Conservation (phyloP, 2,113 vertebrate genomes). For the Cervus canadensis region DNA sequence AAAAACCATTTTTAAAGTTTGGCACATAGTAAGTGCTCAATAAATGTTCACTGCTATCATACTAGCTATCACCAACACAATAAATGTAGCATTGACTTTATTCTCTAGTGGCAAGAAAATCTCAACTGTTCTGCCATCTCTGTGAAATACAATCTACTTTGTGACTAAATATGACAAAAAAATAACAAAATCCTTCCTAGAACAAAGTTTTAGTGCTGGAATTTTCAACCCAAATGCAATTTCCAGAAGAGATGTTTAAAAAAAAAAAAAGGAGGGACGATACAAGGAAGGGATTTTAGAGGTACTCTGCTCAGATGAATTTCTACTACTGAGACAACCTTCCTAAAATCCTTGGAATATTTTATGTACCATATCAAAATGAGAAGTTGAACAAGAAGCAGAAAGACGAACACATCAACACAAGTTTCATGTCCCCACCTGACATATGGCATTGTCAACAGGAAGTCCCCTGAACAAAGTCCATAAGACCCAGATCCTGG, state of each 20-base stretch:
- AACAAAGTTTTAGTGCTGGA: background rate
- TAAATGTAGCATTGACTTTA: background rate
- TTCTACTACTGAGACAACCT: background rate
- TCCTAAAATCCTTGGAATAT: background rate
- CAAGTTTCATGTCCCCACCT: background rate
- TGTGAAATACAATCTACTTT: background rate
- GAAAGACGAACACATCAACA: background rate
- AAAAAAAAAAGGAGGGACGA: background rate
- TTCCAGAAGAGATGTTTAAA: background rate
- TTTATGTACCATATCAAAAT: background rate
- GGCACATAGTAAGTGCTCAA: background rate
- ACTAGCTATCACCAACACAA: background rate
- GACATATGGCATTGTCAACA: background rate
- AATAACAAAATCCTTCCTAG: background rate
- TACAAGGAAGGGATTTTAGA: background rate
- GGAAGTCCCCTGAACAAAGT: background rate
- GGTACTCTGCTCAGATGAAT: background rate
- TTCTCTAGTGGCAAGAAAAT: background rate
- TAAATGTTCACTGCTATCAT: background rate
- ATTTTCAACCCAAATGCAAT: background rate
- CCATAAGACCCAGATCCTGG: accelerated
- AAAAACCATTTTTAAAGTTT: background rate
- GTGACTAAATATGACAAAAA: background rate
- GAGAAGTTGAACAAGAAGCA: background rate
- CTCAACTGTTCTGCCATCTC: background rate